Evolutionary conservation across 2,888 invertebrate species (phyloP).

Genomic region (Phasia obesa): DNA sequence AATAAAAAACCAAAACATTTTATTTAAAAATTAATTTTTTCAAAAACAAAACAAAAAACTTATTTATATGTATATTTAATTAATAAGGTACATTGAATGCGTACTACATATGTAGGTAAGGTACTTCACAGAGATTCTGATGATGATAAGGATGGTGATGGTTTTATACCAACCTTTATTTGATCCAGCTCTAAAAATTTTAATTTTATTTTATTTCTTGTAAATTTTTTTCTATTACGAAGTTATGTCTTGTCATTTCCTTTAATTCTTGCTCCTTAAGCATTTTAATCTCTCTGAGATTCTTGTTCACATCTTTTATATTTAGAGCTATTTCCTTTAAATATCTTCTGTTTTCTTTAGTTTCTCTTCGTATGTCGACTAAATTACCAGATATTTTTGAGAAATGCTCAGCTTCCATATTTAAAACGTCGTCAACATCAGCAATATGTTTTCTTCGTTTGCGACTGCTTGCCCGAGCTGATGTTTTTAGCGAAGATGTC

Average conservation of each 20-base stretch:
- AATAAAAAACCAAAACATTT: too few relatives aligned
- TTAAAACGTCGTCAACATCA: constrained; percentile 14
- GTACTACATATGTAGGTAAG: neutral
- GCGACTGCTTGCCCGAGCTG: neutral
- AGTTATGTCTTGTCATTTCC: constrained; percentile 8
- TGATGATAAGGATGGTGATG: neutral
- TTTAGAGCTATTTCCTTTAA: constrained; percentile 1
- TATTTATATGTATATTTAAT: neutral
- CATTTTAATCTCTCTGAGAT: neutral
- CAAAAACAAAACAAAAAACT: neutral
- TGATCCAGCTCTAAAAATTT: constrained; percentile 1
- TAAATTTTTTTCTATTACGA: constrained; percentile 9
- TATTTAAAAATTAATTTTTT: neutral
- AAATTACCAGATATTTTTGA: constrained; percentile 11
- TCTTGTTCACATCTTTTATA: neutral
- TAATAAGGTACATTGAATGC: constrained; percentile 10
- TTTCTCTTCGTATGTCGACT: constrained; percentile 1
- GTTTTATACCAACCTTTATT: constrained; percentile 1
- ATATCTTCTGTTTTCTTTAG: neutral
- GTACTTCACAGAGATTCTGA: neutral
- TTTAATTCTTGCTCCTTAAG: constrained; percentile 1
- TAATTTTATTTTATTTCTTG: neutral
- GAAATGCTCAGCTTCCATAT: constrained; percentile 3
- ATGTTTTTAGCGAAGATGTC: constrained; percentile 11
- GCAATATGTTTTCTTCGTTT: neutral